These are phyloP conservation scores for Drosophila sucinea DNA, from an alignment of 1,140 invertebrate genomes.

Conservation along the genomic window DNA sequence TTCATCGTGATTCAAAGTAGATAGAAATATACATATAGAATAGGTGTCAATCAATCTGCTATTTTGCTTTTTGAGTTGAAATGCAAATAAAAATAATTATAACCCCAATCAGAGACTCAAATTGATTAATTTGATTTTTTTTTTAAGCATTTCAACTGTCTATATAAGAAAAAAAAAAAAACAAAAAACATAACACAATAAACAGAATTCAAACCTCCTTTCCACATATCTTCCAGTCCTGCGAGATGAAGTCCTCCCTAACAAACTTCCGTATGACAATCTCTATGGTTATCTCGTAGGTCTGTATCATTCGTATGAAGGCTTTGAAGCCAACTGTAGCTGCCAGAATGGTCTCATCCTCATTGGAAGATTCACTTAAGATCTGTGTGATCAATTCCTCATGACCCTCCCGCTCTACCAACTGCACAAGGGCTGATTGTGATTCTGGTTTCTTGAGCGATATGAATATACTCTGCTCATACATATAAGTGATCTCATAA, in stretches of 20 bases:
- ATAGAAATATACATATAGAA: constrained; percentile 40
- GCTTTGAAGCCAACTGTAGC: constrained; percentile 91
- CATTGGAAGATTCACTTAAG: constrained; percentile 89
- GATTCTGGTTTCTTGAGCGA: constrained; percentile 90
- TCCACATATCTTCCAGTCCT: constrained; percentile 87
- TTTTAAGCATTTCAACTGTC: constrained; percentile 55
- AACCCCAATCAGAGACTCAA: constrained; percentile 6
- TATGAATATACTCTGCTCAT: constrained; percentile 91
- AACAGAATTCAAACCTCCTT: constrained; percentile 82
- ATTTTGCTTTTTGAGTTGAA: constrained; percentile 39
- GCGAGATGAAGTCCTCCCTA: constrained; percentile 91
- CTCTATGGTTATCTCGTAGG: constrained; percentile 91
- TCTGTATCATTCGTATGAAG: constrained; percentile 92
- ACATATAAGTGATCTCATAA: constrained; percentile 90
- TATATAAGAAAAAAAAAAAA: constrained; percentile 26
- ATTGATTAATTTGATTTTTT: constrained; percentile 12
- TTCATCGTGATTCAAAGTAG: constrained; percentile 49
- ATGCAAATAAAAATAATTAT: constrained; percentile 29
- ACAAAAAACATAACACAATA: constrained; percentile 44
- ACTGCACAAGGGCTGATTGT: constrained; percentile 91
- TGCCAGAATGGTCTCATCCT: constrained; percentile 89
- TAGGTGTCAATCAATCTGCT: constrained; percentile 16
- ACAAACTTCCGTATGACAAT: constrained; percentile 91
- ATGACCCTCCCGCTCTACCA: constrained; percentile 91
- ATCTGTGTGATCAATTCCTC: constrained; percentile 91